A percentile compares a stretch with the other conserved stretches of the same genome.
phyloP scores from a whole-genome alignment of 2,888 invertebrate species.

The Leistus spinibarbis region DNA sequence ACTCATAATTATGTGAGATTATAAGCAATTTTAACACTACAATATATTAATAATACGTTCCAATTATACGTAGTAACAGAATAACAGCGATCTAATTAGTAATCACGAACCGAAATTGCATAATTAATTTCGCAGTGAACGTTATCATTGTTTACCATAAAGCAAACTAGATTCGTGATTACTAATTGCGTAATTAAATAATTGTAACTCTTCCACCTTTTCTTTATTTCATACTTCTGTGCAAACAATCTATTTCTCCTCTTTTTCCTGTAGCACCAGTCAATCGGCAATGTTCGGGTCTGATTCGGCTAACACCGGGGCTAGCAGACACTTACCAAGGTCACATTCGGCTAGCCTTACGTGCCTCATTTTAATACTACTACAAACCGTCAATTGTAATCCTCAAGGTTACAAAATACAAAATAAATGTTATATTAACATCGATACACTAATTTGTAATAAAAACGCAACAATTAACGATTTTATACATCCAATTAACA shows the following conservation, averaged over 20 bases:
- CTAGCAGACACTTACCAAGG: not conserved
- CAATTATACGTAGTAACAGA: too few relatives aligned
- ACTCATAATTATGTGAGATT: too few relatives aligned
- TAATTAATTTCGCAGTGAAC: too few relatives aligned
- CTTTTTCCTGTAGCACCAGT: constrained; percentile 9
- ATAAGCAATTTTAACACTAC: too few relatives aligned
- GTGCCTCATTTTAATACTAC: too few relatives aligned
- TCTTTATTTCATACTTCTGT: not conserved
- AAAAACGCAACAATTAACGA: not conserved
- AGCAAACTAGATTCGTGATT: too few relatives aligned
- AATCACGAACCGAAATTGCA: too few relatives aligned
- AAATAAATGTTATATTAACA: constrained; percentile 11
- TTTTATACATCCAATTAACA: not conserved
- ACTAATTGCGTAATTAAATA: too few relatives aligned
- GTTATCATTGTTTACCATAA: too few relatives aligned
- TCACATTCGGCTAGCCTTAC: not conserved
- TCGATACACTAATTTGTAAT: not conserved
- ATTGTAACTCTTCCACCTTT: too few relatives aligned
- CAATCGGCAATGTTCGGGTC: constrained; percentile 5
- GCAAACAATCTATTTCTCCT: not conserved
- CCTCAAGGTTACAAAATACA: not conserved
- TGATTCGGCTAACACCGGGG: constrained; percentile 1
- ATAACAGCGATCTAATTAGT: too few relatives aligned
- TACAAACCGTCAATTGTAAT: not conserved
- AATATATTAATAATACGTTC: too few relatives aligned